Evolutionary conservation across 2,888 invertebrate species (phyloP), one percentile per base, ranked within the genome.

Genomic region (Diaprepes abbreviatus): DNA sequence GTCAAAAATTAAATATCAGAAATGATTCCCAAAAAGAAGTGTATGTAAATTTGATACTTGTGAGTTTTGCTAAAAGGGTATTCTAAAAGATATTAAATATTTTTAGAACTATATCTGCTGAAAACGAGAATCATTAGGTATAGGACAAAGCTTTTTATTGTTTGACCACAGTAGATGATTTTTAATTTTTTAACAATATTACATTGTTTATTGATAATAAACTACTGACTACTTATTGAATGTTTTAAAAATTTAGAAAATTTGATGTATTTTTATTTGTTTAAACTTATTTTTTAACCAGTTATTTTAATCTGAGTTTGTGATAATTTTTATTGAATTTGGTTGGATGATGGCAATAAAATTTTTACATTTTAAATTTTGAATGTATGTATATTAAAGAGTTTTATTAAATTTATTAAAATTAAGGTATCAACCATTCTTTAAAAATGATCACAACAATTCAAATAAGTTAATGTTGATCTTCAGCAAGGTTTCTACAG

Each of bases 61-160:
- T 31, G 36, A 21, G 36, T 55, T 55, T 55, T 24, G 55, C 38
- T 24, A 38, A 55, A 55, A 38, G 21, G 55, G 55, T 55, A 55
- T 55, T 55, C 24, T 38, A 38, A 55, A 55, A 55, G 38, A 55
- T 55, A 55, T 55, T 55, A n/a, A 55, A 55, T 54, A 54, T 55
- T 55, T 55, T 38, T 36, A 55, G 36, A 55, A 24, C 4, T 57
- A 31, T 58, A 43, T 58, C 14, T 40, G 40, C 10, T 16, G 31
- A 36, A 58, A 17, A 43, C 1, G 7, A 24, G 24, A 40, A 58
- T 43, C 21, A 24, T 14, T 55, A 55, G 38, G 6, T 55, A 21
- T 55, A 55, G 36, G 24, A 55, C 7, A 21, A 38, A 55, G 38
- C 38, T 9, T 21, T 36, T 55, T 55, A 36, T 19, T 35, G n/a